These are phyloP conservation scores for Odocoileus hemionus DNA, from an alignment of 2,113 vertebrate species.

Conservation along the genomic window DNA sequence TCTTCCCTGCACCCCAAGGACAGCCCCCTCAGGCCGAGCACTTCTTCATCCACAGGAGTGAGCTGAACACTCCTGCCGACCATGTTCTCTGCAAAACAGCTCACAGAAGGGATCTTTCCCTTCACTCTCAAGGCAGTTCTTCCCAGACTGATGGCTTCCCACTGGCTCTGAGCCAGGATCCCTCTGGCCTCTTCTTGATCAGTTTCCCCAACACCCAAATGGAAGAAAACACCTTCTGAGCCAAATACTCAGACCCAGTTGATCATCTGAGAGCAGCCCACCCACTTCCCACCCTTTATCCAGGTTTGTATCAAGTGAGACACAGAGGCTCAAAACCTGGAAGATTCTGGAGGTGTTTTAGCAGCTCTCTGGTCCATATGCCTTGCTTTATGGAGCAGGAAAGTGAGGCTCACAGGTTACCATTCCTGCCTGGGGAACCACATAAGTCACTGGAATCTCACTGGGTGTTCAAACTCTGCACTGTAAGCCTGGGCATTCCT, in stretches of 20 bases:
- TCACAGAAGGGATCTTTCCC: not conserved
- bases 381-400: not conserved
- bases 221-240: not conserved
- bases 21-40: not conserved
- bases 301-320: not conserved
- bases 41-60: not conserved
- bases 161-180: conserved; percentile 4
- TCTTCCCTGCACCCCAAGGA: not conserved
- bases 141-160: not conserved
- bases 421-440: not conserved
- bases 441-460: too few species aligned
- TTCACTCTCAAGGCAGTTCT: not conserved
- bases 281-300: not conserved
- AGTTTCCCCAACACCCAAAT: not conserved
- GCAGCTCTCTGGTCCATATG: not conserved
- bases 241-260: not conserved
- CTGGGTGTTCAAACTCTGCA: not conserved
- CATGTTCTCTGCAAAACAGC: not conserved
- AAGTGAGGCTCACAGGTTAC: not conserved
- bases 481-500: not conserved
- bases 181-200: not conserved
- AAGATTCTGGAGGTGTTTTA: not conserved
- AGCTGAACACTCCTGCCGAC: not conserved
- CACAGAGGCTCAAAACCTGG: not conserved
- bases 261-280: not conserved